phyloP scores from a whole-genome alignment of 2,888 invertebrate species.

The Platerodrilus igneus region DNA sequence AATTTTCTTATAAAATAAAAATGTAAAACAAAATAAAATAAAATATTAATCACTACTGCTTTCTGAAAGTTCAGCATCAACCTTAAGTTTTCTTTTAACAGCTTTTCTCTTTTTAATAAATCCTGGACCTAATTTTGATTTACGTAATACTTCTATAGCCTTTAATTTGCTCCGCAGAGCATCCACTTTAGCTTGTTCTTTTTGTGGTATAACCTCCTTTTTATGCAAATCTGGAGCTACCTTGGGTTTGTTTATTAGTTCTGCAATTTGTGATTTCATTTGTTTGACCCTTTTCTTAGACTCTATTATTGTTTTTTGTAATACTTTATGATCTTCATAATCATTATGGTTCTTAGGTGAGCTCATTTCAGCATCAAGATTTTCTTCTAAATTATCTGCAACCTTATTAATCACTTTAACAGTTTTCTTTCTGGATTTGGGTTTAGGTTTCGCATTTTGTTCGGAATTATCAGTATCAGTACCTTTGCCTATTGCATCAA shows the following conservation, averaged over 20 bases:
- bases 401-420: slow-evolving; percentile 25
- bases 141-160: slow-evolving; percentile 70
- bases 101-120: slow-evolving; percentile 50
- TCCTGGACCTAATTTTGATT: slow-evolving; percentile 59
- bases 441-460: slow-evolving; percentile 29
- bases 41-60: slow-evolving; percentile 56
- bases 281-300: slow-evolving; percentile 37
- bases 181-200: slow-evolving; percentile 61
- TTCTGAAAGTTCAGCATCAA: slow-evolving; percentile 64
- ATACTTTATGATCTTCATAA: slow-evolving; percentile 17
- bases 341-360: slow-evolving; percentile 15
- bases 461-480: slow-evolving; percentile 23
- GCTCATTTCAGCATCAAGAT: slow-evolving; percentile 9
- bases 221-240: slow-evolving; percentile 33
- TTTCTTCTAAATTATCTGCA: slow-evolving; percentile 9
- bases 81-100: slow-evolving; percentile 49
- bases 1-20: too few species aligned
- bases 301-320: slow-evolving; percentile 5
- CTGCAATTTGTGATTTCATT: slow-evolving; percentile 28
- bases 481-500: slow-evolving; percentile 59
- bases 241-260: slow-evolving; percentile 18
- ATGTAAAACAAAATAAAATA: neutral
- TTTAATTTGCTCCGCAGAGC: slow-evolving; percentile 65
- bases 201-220: slow-evolving; percentile 68
- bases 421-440: slow-evolving; percentile 29